Percentiles rank a stretch among this genome's conserved stretches.
Conservation (phyloP, 2,113 vertebrate genomes). For the Cnemophilus loriae region DNA sequence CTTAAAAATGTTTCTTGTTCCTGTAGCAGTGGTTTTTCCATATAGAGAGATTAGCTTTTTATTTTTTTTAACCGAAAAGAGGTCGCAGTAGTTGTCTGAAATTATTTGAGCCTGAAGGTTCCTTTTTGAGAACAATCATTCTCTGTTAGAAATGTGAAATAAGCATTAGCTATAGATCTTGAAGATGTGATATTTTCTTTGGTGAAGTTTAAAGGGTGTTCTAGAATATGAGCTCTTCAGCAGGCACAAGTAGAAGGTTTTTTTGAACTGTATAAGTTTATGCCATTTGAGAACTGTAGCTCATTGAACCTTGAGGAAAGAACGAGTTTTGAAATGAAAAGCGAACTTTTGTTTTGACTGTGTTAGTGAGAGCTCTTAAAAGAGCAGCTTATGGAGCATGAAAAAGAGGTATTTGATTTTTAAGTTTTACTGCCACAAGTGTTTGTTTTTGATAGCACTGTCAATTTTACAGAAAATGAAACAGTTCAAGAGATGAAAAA, state of each 20-base stretch:
- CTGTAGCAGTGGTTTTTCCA: neutral
- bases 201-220: neutral
- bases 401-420: neutral
- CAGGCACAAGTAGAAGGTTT: neutral
- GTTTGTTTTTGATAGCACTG: neutral
- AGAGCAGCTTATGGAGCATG: neutral
- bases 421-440: neutral
- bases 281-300: neutral
- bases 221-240: neutral
- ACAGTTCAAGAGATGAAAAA: neutral
- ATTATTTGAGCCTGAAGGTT: neutral
- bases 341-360: constrained; percentile 33
- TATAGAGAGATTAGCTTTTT: neutral
- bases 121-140: neutral
- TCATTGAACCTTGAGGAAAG: neutral
- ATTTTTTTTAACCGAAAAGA: fast-evolving
- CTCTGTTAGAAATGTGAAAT: neutral
- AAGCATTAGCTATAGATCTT: neutral
- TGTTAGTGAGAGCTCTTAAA: neutral
- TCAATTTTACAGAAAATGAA: neutral
- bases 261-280: neutral
- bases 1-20: neutral
- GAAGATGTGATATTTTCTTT: neutral
- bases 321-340: neutral
- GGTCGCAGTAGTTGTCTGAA: neutral